These are phyloP conservation scores for Pasiphila rectangulata DNA, from an alignment of 2,888 invertebrate genomes.

Conservation along the genomic window DNA sequence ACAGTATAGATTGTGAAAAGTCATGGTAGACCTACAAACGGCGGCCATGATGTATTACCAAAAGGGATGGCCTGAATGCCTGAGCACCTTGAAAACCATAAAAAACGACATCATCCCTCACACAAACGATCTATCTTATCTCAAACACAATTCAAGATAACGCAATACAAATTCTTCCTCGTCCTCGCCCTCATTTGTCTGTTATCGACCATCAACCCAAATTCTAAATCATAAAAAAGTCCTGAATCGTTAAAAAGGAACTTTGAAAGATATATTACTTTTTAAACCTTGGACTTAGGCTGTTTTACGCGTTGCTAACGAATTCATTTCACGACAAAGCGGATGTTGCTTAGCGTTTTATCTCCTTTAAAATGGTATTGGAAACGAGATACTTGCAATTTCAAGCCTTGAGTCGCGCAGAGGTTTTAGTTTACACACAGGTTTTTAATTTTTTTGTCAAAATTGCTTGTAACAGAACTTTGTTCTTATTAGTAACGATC, in stretches of 20 bases:
- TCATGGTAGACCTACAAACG: too few species aligned
- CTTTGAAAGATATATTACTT: conserved; percentile 12
- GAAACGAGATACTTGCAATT: conserved; percentile 39
- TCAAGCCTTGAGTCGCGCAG: conserved; percentile 30
- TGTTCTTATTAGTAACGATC: too few species aligned
- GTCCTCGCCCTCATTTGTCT: not conserved
- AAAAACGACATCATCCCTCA: not conserved
- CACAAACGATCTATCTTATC: not conserved
- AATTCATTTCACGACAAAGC: conserved; percentile 30
- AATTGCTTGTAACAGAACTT: too few species aligned
- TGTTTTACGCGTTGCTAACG: conserved; percentile 19
- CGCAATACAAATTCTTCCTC: not conserved
- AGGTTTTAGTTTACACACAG: too few species aligned
- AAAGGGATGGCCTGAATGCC: too few species aligned
- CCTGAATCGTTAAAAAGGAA: conserved; percentile 15
- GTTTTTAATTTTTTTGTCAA: too few species aligned
- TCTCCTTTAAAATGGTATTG: conserved; percentile 34
- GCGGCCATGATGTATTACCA: not conserved
- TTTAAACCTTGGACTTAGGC: conserved; percentile 11
- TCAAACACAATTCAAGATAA: not conserved
- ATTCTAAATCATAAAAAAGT: conserved; percentile 14
- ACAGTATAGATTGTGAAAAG: too few species aligned
- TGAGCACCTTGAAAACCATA: not conserved
- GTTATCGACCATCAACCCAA: conserved; percentile 15
- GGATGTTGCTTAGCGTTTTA: conserved; percentile 37